Base-by-base conservation (phyloP, 1,140 invertebrate species). In the Drosophila ambigua region DNA sequence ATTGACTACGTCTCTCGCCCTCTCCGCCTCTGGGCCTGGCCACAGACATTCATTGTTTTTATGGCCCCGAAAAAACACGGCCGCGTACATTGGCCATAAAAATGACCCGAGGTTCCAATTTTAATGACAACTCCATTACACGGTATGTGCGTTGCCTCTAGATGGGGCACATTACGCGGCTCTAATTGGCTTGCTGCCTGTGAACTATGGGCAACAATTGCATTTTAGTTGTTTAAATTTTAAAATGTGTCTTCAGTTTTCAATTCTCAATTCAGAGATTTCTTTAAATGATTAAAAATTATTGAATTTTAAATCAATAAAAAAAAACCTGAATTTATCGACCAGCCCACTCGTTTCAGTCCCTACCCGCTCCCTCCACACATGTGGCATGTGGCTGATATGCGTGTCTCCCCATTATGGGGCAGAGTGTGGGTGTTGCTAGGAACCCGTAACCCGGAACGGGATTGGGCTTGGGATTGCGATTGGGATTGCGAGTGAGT, bases 61-160 rank as follows among this genome's bases (percentile, higher is more conserved):
- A 72, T 81, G 69, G 61, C 15, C 43, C 57, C 23, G 35, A 39
- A 39, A 39, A 43, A 63, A 79, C 63, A 74, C 51, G 62, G 62
- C 45, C 54, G 78, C 69, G 66, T 57, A 62, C 64, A 67, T 73
- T 55, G 71, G 65, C 76, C 66, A 81, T 84, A 77, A 84, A 39
- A 85, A 77, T 85, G 81, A 87, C 81, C 81, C 65, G 39, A 77
- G 64, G 80, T 77, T 80, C 80, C 67, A 85, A 87, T 77, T 84
- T 81, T 77, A 87, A 87, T 85, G 82, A 85, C 78, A 85, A 87
- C 68, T 85, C 78, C 81, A 82, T 81, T 87, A 82, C 78, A 71
- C 50, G 41, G 63, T 39, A 39, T 39, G 35, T 39, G 35, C 54
- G 43, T 24, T 35, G 57, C 54, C 20, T 49, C 16, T 64, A 44